A percentile compares a stretch with the other conserved stretches of the same genome.
Conservation (phyloP, 2,888 invertebrate species). For the Philonicus albiceps region DNA sequence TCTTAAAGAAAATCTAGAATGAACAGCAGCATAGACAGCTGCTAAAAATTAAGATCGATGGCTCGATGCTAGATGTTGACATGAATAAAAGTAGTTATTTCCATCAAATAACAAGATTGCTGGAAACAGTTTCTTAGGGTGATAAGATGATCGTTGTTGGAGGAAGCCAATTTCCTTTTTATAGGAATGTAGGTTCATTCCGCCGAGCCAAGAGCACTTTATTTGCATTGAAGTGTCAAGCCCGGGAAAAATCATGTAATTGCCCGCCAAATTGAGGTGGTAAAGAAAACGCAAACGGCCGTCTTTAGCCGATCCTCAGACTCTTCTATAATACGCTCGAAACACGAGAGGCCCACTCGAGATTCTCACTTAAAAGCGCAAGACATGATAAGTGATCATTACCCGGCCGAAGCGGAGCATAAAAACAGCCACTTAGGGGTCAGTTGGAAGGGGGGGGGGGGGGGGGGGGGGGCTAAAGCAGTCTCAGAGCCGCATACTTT, state of each 20-base stretch:
- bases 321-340: neutral
- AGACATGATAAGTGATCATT: constrained; percentile 33
- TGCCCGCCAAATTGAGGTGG: neutral
- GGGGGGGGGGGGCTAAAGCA: neutral
- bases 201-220: neutral
- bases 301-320: neutral
- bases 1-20: neutral
- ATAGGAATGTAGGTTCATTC: neutral
- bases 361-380: neutral
- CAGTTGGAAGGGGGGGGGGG: no score
- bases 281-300: neutral
- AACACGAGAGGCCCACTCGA: neutral
- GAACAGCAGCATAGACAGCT: neutral
- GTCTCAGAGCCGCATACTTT: neutral
- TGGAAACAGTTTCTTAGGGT: neutral
- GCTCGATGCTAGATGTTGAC: neutral
- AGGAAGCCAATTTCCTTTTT: neutral
- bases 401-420: constrained; percentile 6
- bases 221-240: neutral
- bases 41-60: no score
- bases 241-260: neutral
- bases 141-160: neutral
- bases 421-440: constrained; percentile 33
- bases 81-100: neutral
- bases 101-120: neutral